Percentiles rank a stretch among this genome's conserved stretches.
phyloP scores from a whole-genome alignment of 2,888 invertebrate species.

The Leptinotarsa peninsularis region DNA sequence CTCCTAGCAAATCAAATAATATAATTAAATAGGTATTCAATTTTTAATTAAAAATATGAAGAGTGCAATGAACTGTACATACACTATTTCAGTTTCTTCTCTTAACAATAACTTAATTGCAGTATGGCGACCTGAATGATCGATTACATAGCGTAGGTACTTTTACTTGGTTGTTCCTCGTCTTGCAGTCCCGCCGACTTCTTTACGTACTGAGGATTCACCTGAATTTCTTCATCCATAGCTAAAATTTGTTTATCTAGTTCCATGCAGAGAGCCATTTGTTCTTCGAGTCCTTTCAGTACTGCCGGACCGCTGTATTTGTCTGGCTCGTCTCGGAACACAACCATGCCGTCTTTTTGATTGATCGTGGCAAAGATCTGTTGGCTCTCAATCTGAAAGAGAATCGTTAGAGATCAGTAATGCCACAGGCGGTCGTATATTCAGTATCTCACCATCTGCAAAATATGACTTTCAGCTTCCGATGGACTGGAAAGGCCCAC shows the following conservation, averaged over 20 bases:
- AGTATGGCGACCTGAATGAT: constrained; percentile 31
- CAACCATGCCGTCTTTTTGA: constrained; percentile 98
- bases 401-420: neutral
- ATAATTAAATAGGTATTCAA: constrained; percentile 14
- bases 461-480: constrained; percentile 93
- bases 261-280: constrained; percentile 87
- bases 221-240: constrained; percentile 95
- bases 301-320: constrained; percentile 93
- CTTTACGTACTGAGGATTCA: constrained; percentile 81
- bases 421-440: neutral
- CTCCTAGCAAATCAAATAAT: constrained; percentile 8
- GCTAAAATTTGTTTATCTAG: constrained; percentile 88
- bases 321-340: constrained; percentile 95
- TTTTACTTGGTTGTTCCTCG: constrained; percentile 65
- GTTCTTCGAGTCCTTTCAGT: constrained; percentile 86
- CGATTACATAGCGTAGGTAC: constrained; percentile 64
- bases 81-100: constrained; percentile 32
- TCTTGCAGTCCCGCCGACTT: constrained; percentile 65
- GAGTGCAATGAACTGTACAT: constrained; percentile 37
- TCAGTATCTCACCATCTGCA: constrained; percentile 84
- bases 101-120: constrained; percentile 41
- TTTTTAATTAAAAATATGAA: constrained; percentile 32
- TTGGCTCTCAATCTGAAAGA: constrained; percentile 88
- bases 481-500: constrained; percentile 86
- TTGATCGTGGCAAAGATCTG: constrained; percentile 98